phyloP scores from a whole-genome alignment of 2,113 vertebrate genomes.

The Ammodramus savannarum region DNA sequence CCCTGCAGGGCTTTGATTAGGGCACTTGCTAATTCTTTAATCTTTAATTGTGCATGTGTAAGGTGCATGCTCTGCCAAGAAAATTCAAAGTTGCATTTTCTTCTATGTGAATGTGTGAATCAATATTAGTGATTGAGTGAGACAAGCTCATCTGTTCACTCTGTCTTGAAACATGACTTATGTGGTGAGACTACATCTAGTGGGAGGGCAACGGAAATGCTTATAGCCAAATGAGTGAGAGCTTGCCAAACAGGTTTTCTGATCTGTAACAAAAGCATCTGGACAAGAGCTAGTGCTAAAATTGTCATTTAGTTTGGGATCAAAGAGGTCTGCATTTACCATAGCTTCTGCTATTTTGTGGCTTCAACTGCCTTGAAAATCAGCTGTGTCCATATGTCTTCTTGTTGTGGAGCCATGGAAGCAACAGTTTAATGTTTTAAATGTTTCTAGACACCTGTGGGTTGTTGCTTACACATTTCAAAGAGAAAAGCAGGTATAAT shows the following conservation, averaged over 20 bases:
- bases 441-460: background rate
- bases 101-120: constrained; percentile 39
- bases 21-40: constrained; percentile 38
- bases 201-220: constrained; percentile 51
- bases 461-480: background rate
- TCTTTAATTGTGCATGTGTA: constrained; percentile 50
- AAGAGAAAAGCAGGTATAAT: background rate
- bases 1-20: constrained; percentile 16
- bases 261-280: constrained; percentile 66
- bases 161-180: constrained; percentile 60
- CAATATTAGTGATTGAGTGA: constrained; percentile 60
- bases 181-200: constrained; percentile 42
- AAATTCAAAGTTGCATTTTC: constrained; percentile 53
- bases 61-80: constrained; percentile 28
- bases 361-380: constrained; percentile 8
- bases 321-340: constrained; percentile 32
- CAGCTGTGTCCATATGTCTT: background rate
- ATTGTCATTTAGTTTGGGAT: constrained; percentile 34
- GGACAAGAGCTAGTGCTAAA: constrained; percentile 51
- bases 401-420: background rate
- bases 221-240: constrained; percentile 43
- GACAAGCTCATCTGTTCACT: constrained; percentile 64
- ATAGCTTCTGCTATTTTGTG: constrained; percentile 9
- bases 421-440: background rate
- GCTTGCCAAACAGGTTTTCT: constrained; percentile 63